These are phyloP conservation scores for Hyposoter didymator DNA, from an alignment of 2,888 invertebrate genomes.

Conservation along the genomic window DNA sequence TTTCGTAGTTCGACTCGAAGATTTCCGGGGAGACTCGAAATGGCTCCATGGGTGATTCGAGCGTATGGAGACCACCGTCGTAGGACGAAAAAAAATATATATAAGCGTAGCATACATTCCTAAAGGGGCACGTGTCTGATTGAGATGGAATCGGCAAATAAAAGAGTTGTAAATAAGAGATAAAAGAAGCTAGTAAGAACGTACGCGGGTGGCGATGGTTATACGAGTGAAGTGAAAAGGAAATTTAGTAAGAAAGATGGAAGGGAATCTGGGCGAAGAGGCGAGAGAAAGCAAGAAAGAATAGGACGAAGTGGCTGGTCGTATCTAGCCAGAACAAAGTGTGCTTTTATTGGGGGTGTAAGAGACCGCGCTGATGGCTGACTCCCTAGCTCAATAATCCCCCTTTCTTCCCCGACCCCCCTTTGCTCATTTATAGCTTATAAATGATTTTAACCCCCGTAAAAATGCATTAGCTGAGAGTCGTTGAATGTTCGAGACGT, in stretches of 20 bases:
- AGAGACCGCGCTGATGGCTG: conserved; percentile 70
- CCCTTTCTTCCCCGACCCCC: conserved; percentile 44
- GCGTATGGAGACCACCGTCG: conserved; percentile 50
- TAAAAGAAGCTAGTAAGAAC: conserved; percentile 72
- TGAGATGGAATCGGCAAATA: conserved; percentile 84
- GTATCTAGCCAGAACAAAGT: conserved; percentile 81
- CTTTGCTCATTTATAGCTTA: conserved; percentile 82
- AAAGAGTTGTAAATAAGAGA: conserved; percentile 84
- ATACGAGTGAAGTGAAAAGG: conserved; percentile 40
- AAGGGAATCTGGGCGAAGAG: conserved; percentile 71
- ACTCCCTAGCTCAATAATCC: conserved; percentile 79
- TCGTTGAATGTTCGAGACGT: conserved; percentile 56
- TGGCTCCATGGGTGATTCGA: conserved; percentile 47
- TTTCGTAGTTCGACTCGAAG: conserved; percentile 51
- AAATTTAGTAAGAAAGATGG: conserved; percentile 52
- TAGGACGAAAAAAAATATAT: conserved; percentile 66
- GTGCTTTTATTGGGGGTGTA: conserved; percentile 82
- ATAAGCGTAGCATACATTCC: conserved; percentile 63
- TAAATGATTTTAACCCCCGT: conserved; percentile 84
- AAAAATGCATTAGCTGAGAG: conserved; percentile 81
- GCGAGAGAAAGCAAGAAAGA: conserved; percentile 44
- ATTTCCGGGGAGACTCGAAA: conserved; percentile 47
- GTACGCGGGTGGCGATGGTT: conserved; percentile 42
- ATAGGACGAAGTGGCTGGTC: conserved; percentile 80
- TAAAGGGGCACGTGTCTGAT: conserved; percentile 77